A percentile compares a stretch with the other conserved stretches of the same genome.
These are phyloP conservation scores for Heterocephalus glaber DNA, from an alignment of 2,113 vertebrate genomes.

Conservation along the genomic window DNA sequence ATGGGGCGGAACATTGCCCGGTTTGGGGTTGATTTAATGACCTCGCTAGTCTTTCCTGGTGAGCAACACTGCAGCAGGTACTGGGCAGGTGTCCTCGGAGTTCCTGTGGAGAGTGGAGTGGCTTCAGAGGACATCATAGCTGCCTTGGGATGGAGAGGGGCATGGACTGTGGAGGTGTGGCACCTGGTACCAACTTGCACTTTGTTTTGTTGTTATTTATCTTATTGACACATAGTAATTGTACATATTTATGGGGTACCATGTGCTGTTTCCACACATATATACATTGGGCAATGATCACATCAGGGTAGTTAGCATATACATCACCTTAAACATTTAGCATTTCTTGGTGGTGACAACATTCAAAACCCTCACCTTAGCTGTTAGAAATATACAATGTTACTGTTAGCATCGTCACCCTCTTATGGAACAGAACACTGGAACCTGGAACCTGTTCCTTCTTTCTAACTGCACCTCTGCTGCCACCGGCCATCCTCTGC, in stretches of 20 bases:
- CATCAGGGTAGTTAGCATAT: not conserved
- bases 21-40: not conserved
- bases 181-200: not conserved
- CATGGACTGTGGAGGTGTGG: not conserved
- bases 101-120: fast-evolving
- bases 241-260: too few relatives aligned
- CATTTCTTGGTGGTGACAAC: not conserved
- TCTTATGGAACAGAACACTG: not conserved
- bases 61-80: not conserved
- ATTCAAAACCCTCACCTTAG: not conserved
- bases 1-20: not conserved
- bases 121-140: not conserved
- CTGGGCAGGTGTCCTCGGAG: not conserved
- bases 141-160: too few relatives aligned
- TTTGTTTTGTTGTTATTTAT: not conserved
- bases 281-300: not conserved
- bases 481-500: not conserved
- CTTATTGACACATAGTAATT: not conserved
- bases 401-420: not conserved
- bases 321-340: not conserved
- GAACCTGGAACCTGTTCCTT: not conserved
- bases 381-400: not conserved
- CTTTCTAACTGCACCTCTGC: too few relatives aligned
- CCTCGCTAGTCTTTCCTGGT: not conserved
- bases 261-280: not conserved